phyloP scores from a whole-genome alignment of 2,888 invertebrate genomes.

The Glyphotaelius pellucidus region DNA sequence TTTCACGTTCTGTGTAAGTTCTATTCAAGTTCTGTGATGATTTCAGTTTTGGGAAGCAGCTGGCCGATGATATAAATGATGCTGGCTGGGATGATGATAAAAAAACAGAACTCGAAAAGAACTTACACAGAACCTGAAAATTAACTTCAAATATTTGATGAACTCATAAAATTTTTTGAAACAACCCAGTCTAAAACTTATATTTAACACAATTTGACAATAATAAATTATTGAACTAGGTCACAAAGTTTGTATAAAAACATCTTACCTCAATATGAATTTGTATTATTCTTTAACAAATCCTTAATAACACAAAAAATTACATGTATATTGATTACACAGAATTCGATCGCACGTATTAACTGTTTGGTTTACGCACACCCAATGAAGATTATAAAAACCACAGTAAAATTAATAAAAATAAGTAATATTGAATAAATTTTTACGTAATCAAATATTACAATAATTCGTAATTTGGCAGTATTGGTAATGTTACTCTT shows the following conservation, averaged over 20 bases:
- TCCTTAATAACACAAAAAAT: background rate
- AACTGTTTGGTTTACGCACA: constrained; percentile 46
- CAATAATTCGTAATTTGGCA: constrained; percentile 46
- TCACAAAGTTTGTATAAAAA: background rate
- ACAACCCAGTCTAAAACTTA: too few species aligned
- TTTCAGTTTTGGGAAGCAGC: too few species aligned
- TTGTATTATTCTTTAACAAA: background rate
- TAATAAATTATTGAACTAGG: background rate
- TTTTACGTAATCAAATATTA: constrained; percentile 61
- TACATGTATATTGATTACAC: too few species aligned
- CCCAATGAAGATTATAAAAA: constrained; percentile 51
- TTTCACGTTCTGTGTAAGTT: too few species aligned
- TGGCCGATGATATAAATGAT: too few species aligned
- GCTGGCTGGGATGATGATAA: too few species aligned
- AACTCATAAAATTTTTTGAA: too few species aligned
- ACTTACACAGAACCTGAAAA: too few species aligned
- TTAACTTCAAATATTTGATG: too few species aligned
- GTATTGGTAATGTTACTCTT: background rate
- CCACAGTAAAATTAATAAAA: constrained; percentile 46
- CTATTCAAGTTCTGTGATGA: too few species aligned
- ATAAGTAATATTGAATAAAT: constrained; percentile 53
- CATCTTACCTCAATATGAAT: background rate
- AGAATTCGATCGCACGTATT: constrained; percentile 45
- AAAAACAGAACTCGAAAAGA: too few species aligned
- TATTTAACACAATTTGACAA: background rate